These are phyloP conservation scores for Oryzias curvinotus DNA, from an alignment of 2,113 vertebrate species.

Conservation along the genomic window DNA sequence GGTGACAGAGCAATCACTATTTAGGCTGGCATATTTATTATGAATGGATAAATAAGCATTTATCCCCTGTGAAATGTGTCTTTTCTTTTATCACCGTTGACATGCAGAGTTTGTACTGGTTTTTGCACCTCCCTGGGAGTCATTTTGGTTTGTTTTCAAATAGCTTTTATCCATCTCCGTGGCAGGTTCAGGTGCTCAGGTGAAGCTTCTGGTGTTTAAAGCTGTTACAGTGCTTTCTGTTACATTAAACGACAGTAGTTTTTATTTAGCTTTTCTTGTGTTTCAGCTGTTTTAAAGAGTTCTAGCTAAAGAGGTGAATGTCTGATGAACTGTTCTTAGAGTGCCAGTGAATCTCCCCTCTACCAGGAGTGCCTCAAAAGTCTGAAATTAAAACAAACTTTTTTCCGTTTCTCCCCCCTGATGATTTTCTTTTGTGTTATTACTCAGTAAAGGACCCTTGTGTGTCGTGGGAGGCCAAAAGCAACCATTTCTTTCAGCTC, in stretches of 20 bases:
- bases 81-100: slow-evolving; percentile 19
- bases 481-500: slow-evolving; percentile 34
- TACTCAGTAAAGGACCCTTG: not conserved
- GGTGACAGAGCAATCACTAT: slow-evolving; percentile 31
- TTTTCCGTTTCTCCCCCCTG: not conserved
- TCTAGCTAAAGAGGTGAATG: slow-evolving; percentile 50
- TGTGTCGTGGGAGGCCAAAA: slow-evolving; percentile 11
- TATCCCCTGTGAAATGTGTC: slow-evolving; percentile 47
- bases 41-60: slow-evolving; percentile 47
- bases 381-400: slow-evolving; percentile 35
- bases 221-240: slow-evolving; percentile 61
- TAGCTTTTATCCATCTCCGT: slow-evolving; percentile 19
- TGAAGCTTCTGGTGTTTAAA: slow-evolving; percentile 37
- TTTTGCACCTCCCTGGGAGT: slow-evolving; percentile 11
- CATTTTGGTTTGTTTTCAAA: slow-evolving; percentile 14
- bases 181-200: slow-evolving; percentile 42
- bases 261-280: slow-evolving; percentile 34
- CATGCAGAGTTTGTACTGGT: slow-evolving; percentile 40
- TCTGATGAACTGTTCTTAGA: slow-evolving; percentile 60
- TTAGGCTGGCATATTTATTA: slow-evolving; percentile 56
- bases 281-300: slow-evolving; percentile 37
- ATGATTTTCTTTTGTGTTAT: slow-evolving; percentile 4
- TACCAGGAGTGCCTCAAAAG: slow-evolving; percentile 63
- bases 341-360: slow-evolving; percentile 62
- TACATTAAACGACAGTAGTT: slow-evolving; percentile 42